Percentiles rank a stretch among this genome's conserved stretches.
Conservation (phyloP, 2,797 vertebrate genomes). For the Sternotherus odoratus region DNA sequence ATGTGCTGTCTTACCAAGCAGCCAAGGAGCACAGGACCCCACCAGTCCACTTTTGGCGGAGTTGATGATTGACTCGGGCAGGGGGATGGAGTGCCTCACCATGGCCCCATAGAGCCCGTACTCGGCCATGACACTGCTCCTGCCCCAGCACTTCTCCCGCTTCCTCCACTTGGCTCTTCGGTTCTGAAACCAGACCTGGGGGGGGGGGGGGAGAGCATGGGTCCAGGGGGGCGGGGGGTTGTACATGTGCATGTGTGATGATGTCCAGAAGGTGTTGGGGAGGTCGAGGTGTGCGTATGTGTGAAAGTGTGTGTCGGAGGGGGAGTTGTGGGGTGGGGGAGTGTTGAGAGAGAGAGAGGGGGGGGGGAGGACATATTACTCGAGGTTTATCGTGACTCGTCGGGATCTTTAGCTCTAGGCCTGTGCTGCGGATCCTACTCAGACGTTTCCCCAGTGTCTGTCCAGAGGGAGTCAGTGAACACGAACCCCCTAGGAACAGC, state of each 20-base stretch:
- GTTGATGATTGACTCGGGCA: conserved; percentile 88
- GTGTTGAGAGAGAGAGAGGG: background rate
- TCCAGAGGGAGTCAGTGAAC: background rate
- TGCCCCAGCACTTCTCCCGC: conserved; percentile 90
- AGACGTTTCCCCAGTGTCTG: background rate
- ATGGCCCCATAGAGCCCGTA: conserved; percentile 91
- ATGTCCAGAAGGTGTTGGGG: background rate
- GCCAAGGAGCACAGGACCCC: conserved; percentile 89
- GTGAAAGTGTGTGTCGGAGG: conserved; percentile 28
- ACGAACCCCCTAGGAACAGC: too few relatives aligned
- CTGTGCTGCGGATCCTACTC: background rate
- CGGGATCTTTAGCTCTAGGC: background rate
- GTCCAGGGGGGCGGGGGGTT: background rate
- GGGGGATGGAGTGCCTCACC: conserved; percentile 91
- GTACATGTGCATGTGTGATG: accelerated
- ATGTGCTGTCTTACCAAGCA: conserved; percentile 85
- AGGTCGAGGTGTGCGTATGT: too few relatives aligned
- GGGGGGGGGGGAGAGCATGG: conserved; percentile 46
- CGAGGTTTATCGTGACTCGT: background rate
- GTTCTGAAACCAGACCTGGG: conserved; percentile 92
- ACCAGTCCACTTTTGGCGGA: conserved; percentile 85
- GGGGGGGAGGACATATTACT: conserved; percentile 44
- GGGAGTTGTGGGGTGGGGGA: conserved; percentile 2
- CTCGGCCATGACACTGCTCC: conserved; percentile 91
- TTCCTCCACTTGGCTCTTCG: conserved; percentile 91